Percentiles rank a stretch among this genome's conserved stretches.
Conservation (phyloP, 2,113 vertebrate species). For the Cheilinus undulatus region DNA sequence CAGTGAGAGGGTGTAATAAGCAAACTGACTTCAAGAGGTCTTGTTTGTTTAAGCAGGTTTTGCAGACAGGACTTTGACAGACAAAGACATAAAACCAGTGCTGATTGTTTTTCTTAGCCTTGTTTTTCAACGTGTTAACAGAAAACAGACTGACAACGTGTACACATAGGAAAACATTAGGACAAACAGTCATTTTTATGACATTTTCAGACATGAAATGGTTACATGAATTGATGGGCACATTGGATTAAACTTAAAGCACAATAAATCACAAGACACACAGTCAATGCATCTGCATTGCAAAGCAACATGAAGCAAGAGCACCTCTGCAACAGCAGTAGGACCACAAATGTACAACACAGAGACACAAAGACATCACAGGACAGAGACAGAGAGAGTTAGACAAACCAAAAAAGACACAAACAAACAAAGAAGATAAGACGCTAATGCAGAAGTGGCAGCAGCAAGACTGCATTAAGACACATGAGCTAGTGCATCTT, state of each 20-base stretch:
- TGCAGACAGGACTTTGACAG: slow-evolving; percentile 56
- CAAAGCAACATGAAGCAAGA: slow-evolving; percentile 17
- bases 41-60: slow-evolving; percentile 25
- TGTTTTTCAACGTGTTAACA: slow-evolving; percentile 27
- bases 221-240: slow-evolving; percentile 64
- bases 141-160: slow-evolving; percentile 26
- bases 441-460: slow-evolving; percentile 22
- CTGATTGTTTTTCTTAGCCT: slow-evolving; percentile 23
- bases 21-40: slow-evolving; percentile 9
- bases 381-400: background rate
- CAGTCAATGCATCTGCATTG: slow-evolving; percentile 11
- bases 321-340: background rate
- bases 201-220: slow-evolving; percentile 49
- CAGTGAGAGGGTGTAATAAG: slow-evolving; percentile 29
- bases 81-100: slow-evolving; percentile 38
- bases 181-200: slow-evolving; percentile 31
- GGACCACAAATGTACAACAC: background rate
- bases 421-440: slow-evolving; percentile 20
- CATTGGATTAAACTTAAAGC: slow-evolving; percentile 32
- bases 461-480: slow-evolving; percentile 45
- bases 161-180: slow-evolving; percentile 40
- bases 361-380: background rate
- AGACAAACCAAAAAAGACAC: slow-evolving; percentile 9
- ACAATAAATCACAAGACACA: slow-evolving; percentile 38
- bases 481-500: slow-evolving; percentile 34